Base-by-base conservation (phyloP, 2,888 invertebrate species). In the Neoascia interrupta region DNA sequence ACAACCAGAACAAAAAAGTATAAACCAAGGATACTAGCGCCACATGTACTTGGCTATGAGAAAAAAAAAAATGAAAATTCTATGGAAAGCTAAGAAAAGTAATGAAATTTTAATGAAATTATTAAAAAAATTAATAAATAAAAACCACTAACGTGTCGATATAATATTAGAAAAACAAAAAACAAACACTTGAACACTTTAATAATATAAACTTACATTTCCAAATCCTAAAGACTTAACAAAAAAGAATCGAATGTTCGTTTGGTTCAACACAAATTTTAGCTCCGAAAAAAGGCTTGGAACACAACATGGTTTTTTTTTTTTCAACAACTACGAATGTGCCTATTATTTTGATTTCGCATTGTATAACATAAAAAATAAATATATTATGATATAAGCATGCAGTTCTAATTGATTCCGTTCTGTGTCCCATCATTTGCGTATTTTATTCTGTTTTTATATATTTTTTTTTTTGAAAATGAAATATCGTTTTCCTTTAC, bases 321-420 rank as follows among this genome's bases (percentile, higher is more conserved):
- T 31, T 31, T 31, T n/a, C 31, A 31, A 31, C 31, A 31, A 36
- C 39, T 60, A 79, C 37, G 61, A 36, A 70, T 70, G 76, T 79
- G 76, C 76, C 72, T 79, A 49, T 39, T 53, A 26, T 47, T 49
- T 64, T 72, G 51, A 70, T 54, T 79, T 79, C 39, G 37, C 56
- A 76, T 70, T 66, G 39, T 58, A 60, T 34, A 54, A 70, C 34
- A 74, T 51, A 21, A 66, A 31, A 70, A 53, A 60, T 47, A n/a
- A n/a, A 28, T 41, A 23, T n/a, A 31, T 31, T 31, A n/a, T n/a
- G 8, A 31, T 31, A n/a, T 31, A 31, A 3, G 8, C 8, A 31
- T 6, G 34, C 47, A 58, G 39, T 36, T 56, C 54, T 53, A 70
- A 19, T 51, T 60, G 37, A 37, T 37, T 63, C 31, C 31, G 34